Evolutionary conservation across 2,888 invertebrate genomes (phyloP), one percentile per base, ranked within the genome.

Genomic region (Drosophila prostipennis): DNA sequence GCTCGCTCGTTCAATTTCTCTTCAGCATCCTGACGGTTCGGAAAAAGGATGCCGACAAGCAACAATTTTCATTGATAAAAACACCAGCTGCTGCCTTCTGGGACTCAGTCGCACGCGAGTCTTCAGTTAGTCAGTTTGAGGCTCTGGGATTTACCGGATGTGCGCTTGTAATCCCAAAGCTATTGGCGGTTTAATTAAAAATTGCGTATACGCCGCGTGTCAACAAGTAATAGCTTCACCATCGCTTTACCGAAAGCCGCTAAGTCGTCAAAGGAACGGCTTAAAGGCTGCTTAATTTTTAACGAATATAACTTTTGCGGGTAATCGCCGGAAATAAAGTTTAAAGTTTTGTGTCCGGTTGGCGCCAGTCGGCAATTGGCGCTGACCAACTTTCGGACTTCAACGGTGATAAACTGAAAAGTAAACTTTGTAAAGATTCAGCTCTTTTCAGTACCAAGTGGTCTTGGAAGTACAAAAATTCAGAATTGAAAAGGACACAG

Each of bases 1-100:
- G 48, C 37, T 72, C 45, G 48, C 60, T 56, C 13, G 26, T 42
- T 10, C 11, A 14, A 13, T 26, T n/a, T 52, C 64, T 63, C 73
- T 73, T 54, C 19, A n/a, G 13, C 51, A 23, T 56, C 51, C 56
- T 39, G 0, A 1, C 19, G 19, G 65, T 14, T 48, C 39, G 51
- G 52, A 37, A 46, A 46, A 54, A 69, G 48, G 70, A 68, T 69
- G 70, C 75, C 46, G 45, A 55, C 57, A 58, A 59, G 71, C 76
- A 76, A 76, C 63, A 71, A 84, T 75, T 73, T 85, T 89, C 89
- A 89, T 89, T 87, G 89, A 87, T 87, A 89, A 87, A 87, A 89
- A 76, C 74, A 72, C 76, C 74, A 78, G 71, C 77, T 51, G 69
- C 64, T 69, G 74, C 46, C 55, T 87, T 77, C 75, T 79, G 61